These are phyloP conservation scores for Anagyrus pseudococci DNA, from an alignment of 2,888 invertebrate genomes.

Conservation along the genomic window DNA sequence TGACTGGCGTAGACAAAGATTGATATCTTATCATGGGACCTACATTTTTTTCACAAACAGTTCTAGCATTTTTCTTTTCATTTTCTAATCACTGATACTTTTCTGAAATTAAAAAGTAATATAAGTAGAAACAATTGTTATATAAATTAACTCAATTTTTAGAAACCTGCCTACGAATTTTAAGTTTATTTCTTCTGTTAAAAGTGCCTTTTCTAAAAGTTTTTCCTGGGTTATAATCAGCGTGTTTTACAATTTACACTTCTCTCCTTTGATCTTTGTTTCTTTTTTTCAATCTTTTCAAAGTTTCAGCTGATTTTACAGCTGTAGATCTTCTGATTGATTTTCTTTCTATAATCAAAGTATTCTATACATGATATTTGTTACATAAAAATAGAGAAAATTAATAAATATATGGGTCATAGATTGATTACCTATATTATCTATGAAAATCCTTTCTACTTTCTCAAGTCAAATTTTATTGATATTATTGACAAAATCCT, in stretches of 20 bases:
- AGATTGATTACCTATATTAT: no score
- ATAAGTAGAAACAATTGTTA: no score
- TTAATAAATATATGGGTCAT: no score
- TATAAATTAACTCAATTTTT: no score
- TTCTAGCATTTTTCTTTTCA: slow-evolving; percentile 89
- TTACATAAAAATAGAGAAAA: no score
- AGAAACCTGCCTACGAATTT: slow-evolving; percentile 80
- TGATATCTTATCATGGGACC: slow-evolving; percentile 86
- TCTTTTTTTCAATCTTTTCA: slow-evolving; percentile 79
- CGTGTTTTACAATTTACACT: slow-evolving; percentile 67
- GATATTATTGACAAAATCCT: no score
- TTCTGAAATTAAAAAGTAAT: no score
- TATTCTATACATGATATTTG: no score
- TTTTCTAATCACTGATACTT: slow-evolving; percentile 90
- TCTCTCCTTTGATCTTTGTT: slow-evolving; percentile 78
- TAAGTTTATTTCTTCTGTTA: slow-evolving; percentile 91
- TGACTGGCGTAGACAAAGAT: slow-evolving; percentile 75
- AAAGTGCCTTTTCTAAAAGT: slow-evolving; percentile 89
- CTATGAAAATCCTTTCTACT: no score
- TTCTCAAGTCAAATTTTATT: no score
- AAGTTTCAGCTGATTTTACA: slow-evolving; percentile 84
- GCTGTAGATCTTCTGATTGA: slow-evolving; percentile 86
- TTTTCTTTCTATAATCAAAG: slow-evolving; percentile 76
- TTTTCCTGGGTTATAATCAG: slow-evolving; percentile 89
- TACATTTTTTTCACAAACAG: slow-evolving; percentile 76